Evolutionary conservation across 2,888 invertebrate species (phyloP), one percentile per base, ranked within the genome.

Genomic region (Augochlorella aurata): DNA sequence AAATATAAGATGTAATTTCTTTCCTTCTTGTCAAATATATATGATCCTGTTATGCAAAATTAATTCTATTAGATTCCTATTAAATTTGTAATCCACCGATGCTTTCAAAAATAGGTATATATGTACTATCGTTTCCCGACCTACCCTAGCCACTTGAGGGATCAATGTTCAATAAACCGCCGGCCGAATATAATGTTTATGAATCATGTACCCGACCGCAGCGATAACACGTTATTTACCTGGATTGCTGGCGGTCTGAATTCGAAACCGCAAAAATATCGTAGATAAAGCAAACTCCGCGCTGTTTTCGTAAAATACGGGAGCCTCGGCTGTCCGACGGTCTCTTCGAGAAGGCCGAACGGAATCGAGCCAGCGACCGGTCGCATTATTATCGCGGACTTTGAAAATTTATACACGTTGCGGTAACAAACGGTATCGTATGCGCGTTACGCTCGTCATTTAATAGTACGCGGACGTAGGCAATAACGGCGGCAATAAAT

Each of bases 401-500:
- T 79, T 45, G 61, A 5, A 24, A 70, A 79, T 71, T 79, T 71
- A 71, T 45, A 66, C 29, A 18, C 44, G 14, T 21, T 14, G 10
- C n/a, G 29, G 29, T 12, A 9, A 29, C 72, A 50, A 44, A 21
- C 65, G 69, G 49, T 66, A 54, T 58, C 65, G 66, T 49, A 69
- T 49, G 69, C 68, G 38, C 52, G 54, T 75, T 75, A 18, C 49
- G 9, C 38, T 61, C 44, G 69, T 80, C 81, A 70, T 81, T 80
- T 70, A 74, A 81, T 70, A 29, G 74, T 74, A 81, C 72, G 65
- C 58, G 69, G 50, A 49, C 54, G 69, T 58, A 47, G 70, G 74
- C 81, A 70, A 80, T 80, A 81, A 81, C 69, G 16, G 14, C 14
- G 44, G 12, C 50, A 18, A 68, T 82, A 74, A 81, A 77, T 82